Percentiles rank a stretch among this genome's conserved stretches.
Evolutionary conservation across 2,888 invertebrate species (phyloP).

Genomic region (Lithodes maja): DNA sequence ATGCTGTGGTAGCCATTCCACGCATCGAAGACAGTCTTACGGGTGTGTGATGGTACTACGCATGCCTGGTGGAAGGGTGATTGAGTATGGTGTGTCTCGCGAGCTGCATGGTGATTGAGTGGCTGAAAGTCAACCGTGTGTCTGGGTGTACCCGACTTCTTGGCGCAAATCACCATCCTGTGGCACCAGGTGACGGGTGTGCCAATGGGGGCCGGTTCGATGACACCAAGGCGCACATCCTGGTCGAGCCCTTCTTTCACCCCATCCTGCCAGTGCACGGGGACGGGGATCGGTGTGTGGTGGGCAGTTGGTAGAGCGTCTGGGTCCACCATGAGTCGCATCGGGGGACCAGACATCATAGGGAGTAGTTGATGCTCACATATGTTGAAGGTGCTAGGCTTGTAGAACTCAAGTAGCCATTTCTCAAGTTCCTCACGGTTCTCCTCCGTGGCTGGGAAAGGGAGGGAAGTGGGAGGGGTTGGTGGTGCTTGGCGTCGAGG

Average conservation of each 20-base stretch:
- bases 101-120: conserved; percentile 27
- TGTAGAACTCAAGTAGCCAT: conserved; percentile 21
- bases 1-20: conserved; percentile 29
- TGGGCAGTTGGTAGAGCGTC: conserved; percentile 25
- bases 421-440: conserved; percentile 36
- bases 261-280: conserved; percentile 28
- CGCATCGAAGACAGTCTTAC: conserved; percentile 19
- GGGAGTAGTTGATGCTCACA: conserved; percentile 35
- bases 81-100: conserved; percentile 34
- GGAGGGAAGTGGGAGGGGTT: conserved; percentile 20
- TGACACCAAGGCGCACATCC: conserved; percentile 37
- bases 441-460: conserved; percentile 37
- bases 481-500: conserved; percentile 36
- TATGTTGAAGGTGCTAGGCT: conserved; percentile 39
- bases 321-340: conserved; percentile 37
- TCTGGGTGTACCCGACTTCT: conserved; percentile 29
- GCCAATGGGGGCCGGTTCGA: conserved; percentile 16
- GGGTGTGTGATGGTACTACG: background rate
- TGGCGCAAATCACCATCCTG: conserved; percentile 47
- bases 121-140: conserved; percentile 45
- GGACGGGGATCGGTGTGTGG: conserved; percentile 31
- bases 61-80: conserved; percentile 24
- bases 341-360: background rate
- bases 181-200: conserved; percentile 46
- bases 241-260: conserved; percentile 44